A percentile compares a stretch with the other conserved stretches of the same genome.
Evolutionary conservation across 2,113 vertebrate species (phyloP).

Genomic region (Spea multiplicata): DNA sequence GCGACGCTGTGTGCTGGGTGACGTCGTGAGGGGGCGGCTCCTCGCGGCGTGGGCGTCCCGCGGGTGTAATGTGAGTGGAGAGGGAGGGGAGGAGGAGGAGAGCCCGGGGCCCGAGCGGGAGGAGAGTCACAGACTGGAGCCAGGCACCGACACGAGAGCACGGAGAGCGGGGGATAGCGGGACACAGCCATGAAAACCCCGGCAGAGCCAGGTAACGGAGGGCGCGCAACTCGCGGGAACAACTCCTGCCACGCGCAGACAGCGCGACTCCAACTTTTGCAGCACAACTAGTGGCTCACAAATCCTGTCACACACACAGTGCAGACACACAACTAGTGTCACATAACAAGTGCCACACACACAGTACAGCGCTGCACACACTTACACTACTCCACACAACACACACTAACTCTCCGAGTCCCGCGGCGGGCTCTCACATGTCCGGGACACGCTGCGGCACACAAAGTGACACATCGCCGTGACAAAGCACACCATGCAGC

Average conservation of each 20-base stretch:
- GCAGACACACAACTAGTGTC: neutral
- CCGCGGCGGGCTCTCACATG: too few species aligned
- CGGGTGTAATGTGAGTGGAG: slow-evolving; percentile 66
- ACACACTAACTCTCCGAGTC: neutral
- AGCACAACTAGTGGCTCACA: neutral
- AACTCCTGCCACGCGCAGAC: neutral
- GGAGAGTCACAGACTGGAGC: slow-evolving; percentile 62
- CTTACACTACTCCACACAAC: neutral
- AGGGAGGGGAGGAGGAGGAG: slow-evolving; percentile 53
- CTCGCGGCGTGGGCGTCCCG: slow-evolving; percentile 66
- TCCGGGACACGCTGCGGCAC: neutral
- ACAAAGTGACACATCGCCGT: neutral
- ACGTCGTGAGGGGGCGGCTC: slow-evolving; percentile 53
- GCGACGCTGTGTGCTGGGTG: slow-evolving; percentile 69
- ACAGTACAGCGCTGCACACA: too few species aligned
- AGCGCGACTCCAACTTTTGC: neutral
- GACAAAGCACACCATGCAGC: neutral
- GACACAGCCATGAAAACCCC: slow-evolving; percentile 68
- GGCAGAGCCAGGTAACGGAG: slow-evolving; percentile 63
- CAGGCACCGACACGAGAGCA: slow-evolving; percentile 52
- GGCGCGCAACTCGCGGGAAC: neutral
- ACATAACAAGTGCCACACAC: neutral
- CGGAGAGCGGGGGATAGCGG: slow-evolving; percentile 58
- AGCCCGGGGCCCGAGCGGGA: slow-evolving; percentile 60
- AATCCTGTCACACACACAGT: neutral